phyloP scores from a whole-genome alignment of 2,113 vertebrate species.

The Porphyrio hochstetteri region DNA sequence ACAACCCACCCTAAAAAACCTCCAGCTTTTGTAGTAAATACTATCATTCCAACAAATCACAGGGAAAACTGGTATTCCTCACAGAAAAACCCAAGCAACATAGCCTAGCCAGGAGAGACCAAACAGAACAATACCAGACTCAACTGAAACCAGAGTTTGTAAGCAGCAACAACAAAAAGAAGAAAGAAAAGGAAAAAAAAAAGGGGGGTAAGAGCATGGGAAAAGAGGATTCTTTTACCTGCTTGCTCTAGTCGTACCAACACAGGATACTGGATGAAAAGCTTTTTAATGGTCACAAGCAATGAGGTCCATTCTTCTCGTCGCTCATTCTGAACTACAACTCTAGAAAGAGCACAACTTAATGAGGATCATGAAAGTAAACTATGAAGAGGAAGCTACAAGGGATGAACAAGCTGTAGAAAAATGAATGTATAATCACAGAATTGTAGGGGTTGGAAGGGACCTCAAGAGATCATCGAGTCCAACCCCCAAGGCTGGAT shows the following conservation, averaged over 20 bases:
- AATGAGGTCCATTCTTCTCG: slow-evolving; percentile 96
- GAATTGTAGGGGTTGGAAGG: no score
- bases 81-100: neutral
- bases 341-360: slow-evolving; percentile 73
- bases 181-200: neutral
- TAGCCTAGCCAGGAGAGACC: neutral
- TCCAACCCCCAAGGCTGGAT: no score
- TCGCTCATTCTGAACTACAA: slow-evolving; percentile 96
- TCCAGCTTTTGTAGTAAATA: neutral
- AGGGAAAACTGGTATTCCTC: neutral
- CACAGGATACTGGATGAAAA: slow-evolving; percentile 97
- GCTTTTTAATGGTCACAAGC: slow-evolving; percentile 95
- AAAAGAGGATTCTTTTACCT: slow-evolving; percentile 74
- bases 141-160: neutral
- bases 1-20: no score
- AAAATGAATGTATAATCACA: neutral
- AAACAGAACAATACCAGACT: neutral
- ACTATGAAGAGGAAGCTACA: neutral
- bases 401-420: neutral
- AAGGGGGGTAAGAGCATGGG: neutral
- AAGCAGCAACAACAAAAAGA: neutral
- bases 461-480: no score
- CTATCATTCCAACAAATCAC: neutral
- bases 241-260: slow-evolving; percentile 91
- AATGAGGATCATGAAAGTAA: neutral